Base-by-base conservation (phyloP, 2,888 invertebrate genomes). In the Pantelozetes paolii region DNA sequence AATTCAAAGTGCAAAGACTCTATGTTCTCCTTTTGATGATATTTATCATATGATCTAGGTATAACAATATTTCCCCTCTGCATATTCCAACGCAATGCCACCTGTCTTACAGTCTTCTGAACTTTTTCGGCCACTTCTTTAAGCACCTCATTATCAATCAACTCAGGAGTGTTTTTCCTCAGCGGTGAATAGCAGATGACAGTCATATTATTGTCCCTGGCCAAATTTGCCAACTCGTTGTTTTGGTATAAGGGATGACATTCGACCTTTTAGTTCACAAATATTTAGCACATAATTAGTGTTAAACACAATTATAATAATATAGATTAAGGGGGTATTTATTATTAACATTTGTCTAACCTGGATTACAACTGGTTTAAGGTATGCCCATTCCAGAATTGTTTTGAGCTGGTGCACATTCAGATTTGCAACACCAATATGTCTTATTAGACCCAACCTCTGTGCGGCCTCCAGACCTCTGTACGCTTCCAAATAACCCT, bases 71-170 rank as follows among this genome's bases (percentile, higher is more conserved):
- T 54, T 2, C 54, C 54, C n/a, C 54, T n/a, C 13, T 54, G 54
- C 54, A 54, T 54, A 20, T 54, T 54, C 81, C 81, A 88, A 81
- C 89, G 86, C 50, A 91, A 84, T 28, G 90, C 84, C 1, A 79
- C 76, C 82, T 91, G 91, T 0, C 89, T 87, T 0, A 87, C 80
- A 1, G 85, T 85, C 82, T 90, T 91, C 0, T 84, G 84, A 79
- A 89, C 86, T 78, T 88, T 89, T 0, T 85, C 84, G 0, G 87
- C 89, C 71, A 92, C 85, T 26, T 82, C 81, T 76, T 86, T 83
- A 1, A 92, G 83, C 77, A 84, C 0, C 0, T 87, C 85, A 80
- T 92, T 90, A 0, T 91, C 88, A 80, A 92, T 80, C 6, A 92
- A 83, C 13, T 54, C 54, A 15, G 20, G 23, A 1, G 54, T 8